Percentiles rank a stretch among this genome's conserved stretches.
phyloP scores from a whole-genome alignment of 2,797 vertebrate species.

The Sebastes iracundus region DNA sequence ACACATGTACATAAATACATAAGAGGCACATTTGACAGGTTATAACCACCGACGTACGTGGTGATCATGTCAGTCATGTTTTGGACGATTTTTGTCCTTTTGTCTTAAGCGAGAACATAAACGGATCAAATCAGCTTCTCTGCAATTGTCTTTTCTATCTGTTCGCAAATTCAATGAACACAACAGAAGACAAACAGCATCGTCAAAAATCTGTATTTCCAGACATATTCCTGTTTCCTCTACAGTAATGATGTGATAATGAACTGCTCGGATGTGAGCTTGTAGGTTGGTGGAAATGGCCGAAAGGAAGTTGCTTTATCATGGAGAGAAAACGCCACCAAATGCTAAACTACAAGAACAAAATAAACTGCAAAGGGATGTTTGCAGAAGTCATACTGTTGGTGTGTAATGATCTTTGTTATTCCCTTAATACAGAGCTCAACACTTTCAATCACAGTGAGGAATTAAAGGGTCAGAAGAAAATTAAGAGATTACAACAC shows the following conservation, averaged over 20 bases:
- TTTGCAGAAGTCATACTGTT: conserved; percentile 29
- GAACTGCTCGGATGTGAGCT: not conserved
- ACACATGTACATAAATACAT: conserved; percentile 60
- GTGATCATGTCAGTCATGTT: conserved; percentile 48
- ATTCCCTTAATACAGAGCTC: conserved; percentile 35
- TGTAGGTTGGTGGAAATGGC: conserved; percentile 1
- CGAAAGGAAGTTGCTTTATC: not conserved
- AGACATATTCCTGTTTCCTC: conserved; percentile 8
- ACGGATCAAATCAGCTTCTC: conserved; percentile 15
- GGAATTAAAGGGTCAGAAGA: conserved; percentile 42
- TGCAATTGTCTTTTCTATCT: not conserved
- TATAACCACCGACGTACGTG: conserved; percentile 37
- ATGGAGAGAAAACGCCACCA: not conserved
- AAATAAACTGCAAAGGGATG: not conserved
- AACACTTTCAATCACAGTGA: conserved; percentile 48
- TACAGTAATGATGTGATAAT: not conserved
- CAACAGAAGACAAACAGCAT: not conserved
- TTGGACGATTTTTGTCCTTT: conserved; percentile 26
- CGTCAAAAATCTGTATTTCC: not conserved
- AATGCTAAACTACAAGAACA: not conserved
- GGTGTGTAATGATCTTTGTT: not conserved
- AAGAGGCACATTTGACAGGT: conserved; percentile 72
- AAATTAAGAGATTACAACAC: conserved; percentile 26
- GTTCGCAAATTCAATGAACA: conserved; percentile 13
- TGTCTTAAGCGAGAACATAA: conserved; percentile 26